Evolutionary conservation across 1,140 invertebrate species (phyloP), one percentile per base, ranked within the genome.

Genomic region (Cryptotermes secundus): DNA sequence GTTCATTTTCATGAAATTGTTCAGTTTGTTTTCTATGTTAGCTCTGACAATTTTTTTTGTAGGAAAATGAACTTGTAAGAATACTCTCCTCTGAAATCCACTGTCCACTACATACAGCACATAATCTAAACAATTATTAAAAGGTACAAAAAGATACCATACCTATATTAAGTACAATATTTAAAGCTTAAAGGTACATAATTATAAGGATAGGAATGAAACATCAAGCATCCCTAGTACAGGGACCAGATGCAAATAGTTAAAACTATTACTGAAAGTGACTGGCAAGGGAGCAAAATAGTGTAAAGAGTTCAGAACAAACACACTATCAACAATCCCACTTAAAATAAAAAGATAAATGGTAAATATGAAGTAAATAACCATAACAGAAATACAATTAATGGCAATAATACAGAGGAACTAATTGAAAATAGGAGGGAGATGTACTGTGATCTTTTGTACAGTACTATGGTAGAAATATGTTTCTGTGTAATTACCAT

Each of bases 121-220:
- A 81, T 45, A 31, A 81, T 81, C 26, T 34, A 38, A 36, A 81
- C 35, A 81, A 45, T 35, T 80, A 80, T 7, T 24, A 81, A 81
- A 81, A 81, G 80, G 80, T 81, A 81, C 34, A 36, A 81, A 81
- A 81, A 35, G 80, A 34, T 81, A 81, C 24, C 80, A 81, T 26
- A 31, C 42, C 34, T 45, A n/a, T n/a, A 65, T 34, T 65, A 79
- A 65, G 26, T 34, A 31, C 31, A 83, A 59, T 83, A 65, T 16
- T 83, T 65, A 83, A 65, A 83, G 36, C 72, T 83, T 36, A 83
- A 53, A 26, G 81, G 81, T 38, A 34, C 49, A n/a, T 26, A 36
- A 83, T 79, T n/a, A 72, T 53, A 26, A 49, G 83, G 49, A 34
- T 36, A 83, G 83, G 83, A 83, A 83, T 83, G 83, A 83, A 83